Conservation (phyloP, 2,888 invertebrate species). For the Stenichneumon culpator region DNA sequence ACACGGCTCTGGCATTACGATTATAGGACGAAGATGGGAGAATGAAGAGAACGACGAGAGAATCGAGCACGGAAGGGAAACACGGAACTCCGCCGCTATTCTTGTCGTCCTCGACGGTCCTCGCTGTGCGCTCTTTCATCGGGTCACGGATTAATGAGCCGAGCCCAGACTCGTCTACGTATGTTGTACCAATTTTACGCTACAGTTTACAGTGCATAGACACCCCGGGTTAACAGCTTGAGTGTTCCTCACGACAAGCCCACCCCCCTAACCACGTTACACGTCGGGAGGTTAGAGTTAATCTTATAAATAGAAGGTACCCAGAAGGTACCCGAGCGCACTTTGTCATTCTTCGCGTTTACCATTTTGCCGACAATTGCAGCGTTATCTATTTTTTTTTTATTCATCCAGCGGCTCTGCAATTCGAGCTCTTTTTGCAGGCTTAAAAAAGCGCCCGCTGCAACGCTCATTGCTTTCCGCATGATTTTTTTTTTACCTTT, state of each 20-base stretch:
- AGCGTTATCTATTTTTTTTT: neutral
- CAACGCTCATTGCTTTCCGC: too few relatives aligned
- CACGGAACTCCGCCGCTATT: slow-evolving; percentile 48
- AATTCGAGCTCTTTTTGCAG: too few relatives aligned
- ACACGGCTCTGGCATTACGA: slow-evolving; percentile 3
- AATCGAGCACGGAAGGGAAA: slow-evolving; percentile 2
- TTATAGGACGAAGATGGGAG: slow-evolving; percentile 33
- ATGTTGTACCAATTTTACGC: slow-evolving; percentile 14
- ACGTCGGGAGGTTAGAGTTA: slow-evolving; percentile 69
- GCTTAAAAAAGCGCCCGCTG: too few relatives aligned
- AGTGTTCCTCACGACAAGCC: slow-evolving; percentile 22
- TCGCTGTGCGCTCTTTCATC: slow-evolving; percentile 50
- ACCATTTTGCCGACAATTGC: neutral
- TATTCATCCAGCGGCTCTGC: neutral
- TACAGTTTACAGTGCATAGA: slow-evolving; percentile 11
- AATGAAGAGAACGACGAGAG: slow-evolving; percentile 2
- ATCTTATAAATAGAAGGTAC: slow-evolving; percentile 79
- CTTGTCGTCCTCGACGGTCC: slow-evolving; percentile 47
- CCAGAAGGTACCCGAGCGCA: slow-evolving; percentile 65
- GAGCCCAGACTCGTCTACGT: slow-evolving; percentile 48
- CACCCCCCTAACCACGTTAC: slow-evolving; percentile 18
- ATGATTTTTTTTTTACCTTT: too few relatives aligned
- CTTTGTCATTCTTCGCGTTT: neutral
- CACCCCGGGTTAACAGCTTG: neutral
- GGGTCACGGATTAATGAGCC: slow-evolving; percentile 63